Evolutionary conservation across 2,888 invertebrate species (phyloP).

Genomic region (Microplitis manilae): DNA sequence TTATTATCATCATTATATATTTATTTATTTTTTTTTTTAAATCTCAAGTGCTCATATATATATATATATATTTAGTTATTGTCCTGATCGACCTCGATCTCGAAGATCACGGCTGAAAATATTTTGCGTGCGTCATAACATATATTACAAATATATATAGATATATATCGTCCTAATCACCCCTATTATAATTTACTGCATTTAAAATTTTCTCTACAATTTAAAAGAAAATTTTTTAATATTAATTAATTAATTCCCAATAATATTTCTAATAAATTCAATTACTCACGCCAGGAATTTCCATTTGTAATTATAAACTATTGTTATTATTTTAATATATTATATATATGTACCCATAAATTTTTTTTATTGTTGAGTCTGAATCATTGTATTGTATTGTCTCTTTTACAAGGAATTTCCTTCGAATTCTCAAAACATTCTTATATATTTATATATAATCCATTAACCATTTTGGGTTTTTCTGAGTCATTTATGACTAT

Average conservation of each 20-base stretch:
- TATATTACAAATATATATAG: neutral
- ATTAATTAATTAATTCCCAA: too few species aligned
- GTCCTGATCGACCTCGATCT: slow-evolving; percentile 6
- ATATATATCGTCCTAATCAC: neutral
- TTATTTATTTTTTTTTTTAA: too few species aligned
- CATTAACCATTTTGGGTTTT: neutral
- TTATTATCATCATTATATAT: too few species aligned
- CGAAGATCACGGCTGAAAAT: slow-evolving; percentile 49
- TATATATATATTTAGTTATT: slow-evolving; percentile 12
- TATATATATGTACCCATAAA: neutral
- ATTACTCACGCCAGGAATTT: too few species aligned
- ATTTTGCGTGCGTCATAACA: slow-evolving; percentile 48
- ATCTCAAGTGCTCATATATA: too few species aligned
- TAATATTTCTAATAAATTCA: too few species aligned
- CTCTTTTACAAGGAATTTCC: neutral
- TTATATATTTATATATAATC: neutral
- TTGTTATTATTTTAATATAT: too few species aligned
- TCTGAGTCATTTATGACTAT: neutral
- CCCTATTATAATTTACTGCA: too few species aligned
- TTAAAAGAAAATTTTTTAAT: too few species aligned
- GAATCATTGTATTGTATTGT: neutral
- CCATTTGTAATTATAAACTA: too few species aligned
- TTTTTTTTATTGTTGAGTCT: neutral
- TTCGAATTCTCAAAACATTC: neutral
- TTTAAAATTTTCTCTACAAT: too few species aligned